phyloP scores from a whole-genome alignment of 2,113 vertebrate genomes.

The Zosterops pallidus region DNA sequence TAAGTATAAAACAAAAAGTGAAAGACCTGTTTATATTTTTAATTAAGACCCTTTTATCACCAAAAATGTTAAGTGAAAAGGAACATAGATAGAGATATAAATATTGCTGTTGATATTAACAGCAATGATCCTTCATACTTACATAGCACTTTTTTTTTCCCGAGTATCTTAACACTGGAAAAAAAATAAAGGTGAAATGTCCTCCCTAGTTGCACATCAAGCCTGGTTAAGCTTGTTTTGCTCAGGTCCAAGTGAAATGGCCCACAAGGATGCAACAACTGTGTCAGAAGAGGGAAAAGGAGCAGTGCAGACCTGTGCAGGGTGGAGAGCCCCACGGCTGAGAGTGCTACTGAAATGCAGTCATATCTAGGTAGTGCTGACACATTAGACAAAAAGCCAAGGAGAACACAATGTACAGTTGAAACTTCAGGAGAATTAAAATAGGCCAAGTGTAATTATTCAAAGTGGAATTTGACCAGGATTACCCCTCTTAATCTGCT shows the following conservation, averaged over 20 bases:
- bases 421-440: slow-evolving; percentile 4
- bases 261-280: neutral
- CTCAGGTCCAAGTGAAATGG: neutral
- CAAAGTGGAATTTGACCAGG: slow-evolving; percentile 33
- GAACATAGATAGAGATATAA: neutral
- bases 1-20: slow-evolving; percentile 70
- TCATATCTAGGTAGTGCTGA: neutral
- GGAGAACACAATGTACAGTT: neutral
- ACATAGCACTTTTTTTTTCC: neutral
- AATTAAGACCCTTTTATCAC: slow-evolving; percentile 47
- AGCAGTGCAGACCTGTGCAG: fast-evolving
- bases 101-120: neutral
- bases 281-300: neutral
- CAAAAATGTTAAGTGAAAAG: slow-evolving; percentile 36
- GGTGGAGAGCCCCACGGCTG: fast-evolving
- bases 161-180: neutral
- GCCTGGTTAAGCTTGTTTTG: neutral
- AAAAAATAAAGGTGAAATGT: neutral
- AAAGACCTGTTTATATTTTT: slow-evolving; percentile 62
- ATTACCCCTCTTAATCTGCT: slow-evolving; percentile 39
- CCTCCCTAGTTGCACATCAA: neutral
- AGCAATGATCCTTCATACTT: neutral
- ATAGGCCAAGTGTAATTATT: slow-evolving; percentile 7
- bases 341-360: neutral
- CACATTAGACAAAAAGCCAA: neutral